Conservation (phyloP, 2,888 invertebrate species). For the Ischnus inquisitorius region DNA sequence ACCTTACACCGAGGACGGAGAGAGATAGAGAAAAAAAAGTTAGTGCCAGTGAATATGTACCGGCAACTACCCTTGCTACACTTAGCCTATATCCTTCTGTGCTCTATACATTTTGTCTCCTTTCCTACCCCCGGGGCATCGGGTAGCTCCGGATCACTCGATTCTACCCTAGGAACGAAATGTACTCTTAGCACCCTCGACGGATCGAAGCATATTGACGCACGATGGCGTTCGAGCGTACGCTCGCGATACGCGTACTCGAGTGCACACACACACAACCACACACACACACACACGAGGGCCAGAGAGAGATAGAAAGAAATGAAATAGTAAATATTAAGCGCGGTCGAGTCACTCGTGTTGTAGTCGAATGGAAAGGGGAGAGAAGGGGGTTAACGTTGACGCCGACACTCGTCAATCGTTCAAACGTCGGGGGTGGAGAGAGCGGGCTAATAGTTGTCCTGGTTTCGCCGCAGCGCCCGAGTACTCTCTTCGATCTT, state of each 20-base stretch:
- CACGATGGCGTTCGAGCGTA: conserved; percentile 79
- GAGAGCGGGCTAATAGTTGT: conserved; percentile 71
- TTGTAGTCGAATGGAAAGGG: conserved; percentile 11
- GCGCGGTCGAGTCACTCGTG: conserved; percentile 62
- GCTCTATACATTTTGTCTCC: conserved; percentile 16
- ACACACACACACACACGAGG: conserved; percentile 66
- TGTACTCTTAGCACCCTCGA: conserved; percentile 75
- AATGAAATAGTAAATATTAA: conserved; percentile 70
- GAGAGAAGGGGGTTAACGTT: conserved; percentile 9
- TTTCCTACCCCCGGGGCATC: conserved; percentile 19
- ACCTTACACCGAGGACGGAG: conserved; percentile 6
- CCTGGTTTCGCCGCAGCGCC: conserved; percentile 61
- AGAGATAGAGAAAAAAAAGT: conserved; percentile 35
- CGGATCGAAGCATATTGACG: conserved; percentile 83
- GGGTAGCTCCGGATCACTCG: conserved; percentile 1
- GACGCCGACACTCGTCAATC: conserved; percentile 36
- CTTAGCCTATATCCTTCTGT: conserved; percentile 22
- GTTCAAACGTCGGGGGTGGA: conserved; percentile 17
- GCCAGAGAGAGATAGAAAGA: conserved; percentile 55
- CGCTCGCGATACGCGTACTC: conserved; percentile 76
- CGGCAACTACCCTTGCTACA: conserved; percentile 42
- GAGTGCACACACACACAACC: conserved; percentile 62
- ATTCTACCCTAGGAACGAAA: conserved; percentile 60
- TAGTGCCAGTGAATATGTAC: conserved; percentile 21
- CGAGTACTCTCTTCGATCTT: conserved; percentile 50